These are phyloP conservation scores for Cetonia aurata DNA, from an alignment of 2,888 invertebrate species.

Conservation along the genomic window DNA sequence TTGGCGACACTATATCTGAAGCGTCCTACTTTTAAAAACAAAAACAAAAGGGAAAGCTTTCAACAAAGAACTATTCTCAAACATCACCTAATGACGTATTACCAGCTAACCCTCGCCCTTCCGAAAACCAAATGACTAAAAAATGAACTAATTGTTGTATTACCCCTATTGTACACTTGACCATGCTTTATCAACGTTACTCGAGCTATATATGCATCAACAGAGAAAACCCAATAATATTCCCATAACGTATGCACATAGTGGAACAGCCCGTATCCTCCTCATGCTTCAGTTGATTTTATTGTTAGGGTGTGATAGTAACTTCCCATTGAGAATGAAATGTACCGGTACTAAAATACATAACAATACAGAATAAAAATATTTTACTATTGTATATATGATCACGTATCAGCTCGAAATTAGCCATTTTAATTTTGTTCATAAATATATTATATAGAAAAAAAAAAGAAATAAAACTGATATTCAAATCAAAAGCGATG, in stretches of 20 bases:
- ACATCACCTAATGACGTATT: constrained; percentile 4
- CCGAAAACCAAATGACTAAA: constrained; percentile 10
- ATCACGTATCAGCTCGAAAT: no score
- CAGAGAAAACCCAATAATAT: constrained; percentile 17
- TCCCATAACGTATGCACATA: constrained; percentile 35
- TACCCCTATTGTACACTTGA: constrained; percentile 19
- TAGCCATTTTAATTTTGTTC: no score
- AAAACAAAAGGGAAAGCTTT: no score
- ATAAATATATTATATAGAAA: no score
- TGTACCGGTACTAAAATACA: constrained; percentile 5
- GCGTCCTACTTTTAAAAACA: no score
- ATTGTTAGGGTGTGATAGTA: constrained; percentile 44
- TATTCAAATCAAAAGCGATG: no score
- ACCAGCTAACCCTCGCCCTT: constrained; percentile 7
- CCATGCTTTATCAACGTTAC: constrained; percentile 20
- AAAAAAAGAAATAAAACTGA: no score
- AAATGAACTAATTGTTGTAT: constrained; percentile 16
- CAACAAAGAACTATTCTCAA: no score
- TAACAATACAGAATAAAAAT: not conserved
- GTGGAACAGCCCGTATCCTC: constrained; percentile 43
- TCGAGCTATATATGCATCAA: constrained; percentile 3
- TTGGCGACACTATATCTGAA: no score
- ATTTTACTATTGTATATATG: no score
- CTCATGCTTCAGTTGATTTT: constrained; percentile 44
- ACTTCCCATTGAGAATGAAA: constrained; percentile 11